Percentiles rank a stretch among this genome's conserved stretches.
Evolutionary conservation across 2,113 vertebrate species (phyloP).

Genomic region (Garra rufa): DNA sequence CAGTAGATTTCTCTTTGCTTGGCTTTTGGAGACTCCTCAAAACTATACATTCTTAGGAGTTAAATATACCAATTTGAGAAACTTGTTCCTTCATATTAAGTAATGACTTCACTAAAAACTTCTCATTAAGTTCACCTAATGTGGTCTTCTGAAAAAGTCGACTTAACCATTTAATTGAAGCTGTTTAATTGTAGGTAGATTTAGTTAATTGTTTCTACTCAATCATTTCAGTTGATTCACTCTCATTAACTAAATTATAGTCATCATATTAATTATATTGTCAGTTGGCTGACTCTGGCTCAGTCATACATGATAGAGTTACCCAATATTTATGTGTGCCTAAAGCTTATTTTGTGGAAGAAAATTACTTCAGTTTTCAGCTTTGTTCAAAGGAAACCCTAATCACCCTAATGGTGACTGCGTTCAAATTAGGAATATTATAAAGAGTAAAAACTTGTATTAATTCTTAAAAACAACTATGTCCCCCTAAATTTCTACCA

Average conservation of each 20-base stretch:
- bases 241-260: background rate
- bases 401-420: conserved; percentile 1
- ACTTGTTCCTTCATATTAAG: background rate
- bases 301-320: background rate
- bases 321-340: background rate
- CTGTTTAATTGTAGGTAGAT: background rate
- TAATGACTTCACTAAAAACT: background rate
- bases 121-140: background rate
- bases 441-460: background rate
- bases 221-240: background rate
- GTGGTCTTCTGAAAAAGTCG: background rate
- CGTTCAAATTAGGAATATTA: too few species aligned
- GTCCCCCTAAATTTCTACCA: background rate
- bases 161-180: background rate
- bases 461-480: conserved; percentile 6
- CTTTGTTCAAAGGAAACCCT: background rate
- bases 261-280: conserved; percentile 10
- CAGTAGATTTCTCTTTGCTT: background rate
- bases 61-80: background rate
- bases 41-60: background rate
- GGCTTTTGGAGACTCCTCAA: background rate
- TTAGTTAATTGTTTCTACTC: background rate
- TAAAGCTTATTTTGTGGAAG: background rate
- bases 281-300: background rate
- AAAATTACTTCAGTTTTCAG: background rate